Evolutionary conservation across 2,797 vertebrate species (phyloP), one percentile per base, ranked within the genome.

Genomic region (Gallinago stenura): DNA sequence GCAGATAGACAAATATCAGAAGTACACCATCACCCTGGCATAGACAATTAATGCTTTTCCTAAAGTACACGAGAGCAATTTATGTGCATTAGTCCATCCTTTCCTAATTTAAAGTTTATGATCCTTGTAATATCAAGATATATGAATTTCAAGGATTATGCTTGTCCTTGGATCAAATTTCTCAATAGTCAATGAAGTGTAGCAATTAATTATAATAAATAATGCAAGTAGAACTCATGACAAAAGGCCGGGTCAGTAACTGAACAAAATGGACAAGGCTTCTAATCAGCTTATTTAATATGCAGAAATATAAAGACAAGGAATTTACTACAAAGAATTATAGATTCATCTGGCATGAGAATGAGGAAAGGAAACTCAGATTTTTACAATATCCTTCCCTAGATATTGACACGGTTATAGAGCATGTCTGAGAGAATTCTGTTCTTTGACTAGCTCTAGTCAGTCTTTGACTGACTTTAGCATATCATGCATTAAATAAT

Each of bases 81-180:
- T 97, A 86, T 95, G 83, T 85, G 73, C 82, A 85, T 95, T 91
- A 91, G 87, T 90, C 92, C 56, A 7, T 81, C 58, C 90, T 96
- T 97, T 95, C 88, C 76, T 97, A 97, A 97, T 96, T 98, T 97
- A 97, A 90, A 57, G 94, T 98, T 98, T 98, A 98, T 98, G 98
- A 96, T 93, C 95, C 97, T 97, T 98, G 95, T 94, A 97, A 98
- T 96, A 93, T 94, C 87, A 96, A 97, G 94, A 97, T 97, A 95
- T 82, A 96, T 97, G 97, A 96, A 96, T 97, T 96, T 95, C 93
- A 96, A 96, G 87, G 94, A 95, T 94, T 92, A 83, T 89, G 56
- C 70, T 91, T 94, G 96, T 96, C 97, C 93, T 97, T 97, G 97
- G 90, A 91, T 94, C 84, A 85, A 83, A 95, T 89, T 91, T 97